These are phyloP conservation scores for Diacarnus erythraeanus DNA, from an alignment of 37 sponge, comb jelly and placozoan genomes.

Conservation along the genomic window DNA sequence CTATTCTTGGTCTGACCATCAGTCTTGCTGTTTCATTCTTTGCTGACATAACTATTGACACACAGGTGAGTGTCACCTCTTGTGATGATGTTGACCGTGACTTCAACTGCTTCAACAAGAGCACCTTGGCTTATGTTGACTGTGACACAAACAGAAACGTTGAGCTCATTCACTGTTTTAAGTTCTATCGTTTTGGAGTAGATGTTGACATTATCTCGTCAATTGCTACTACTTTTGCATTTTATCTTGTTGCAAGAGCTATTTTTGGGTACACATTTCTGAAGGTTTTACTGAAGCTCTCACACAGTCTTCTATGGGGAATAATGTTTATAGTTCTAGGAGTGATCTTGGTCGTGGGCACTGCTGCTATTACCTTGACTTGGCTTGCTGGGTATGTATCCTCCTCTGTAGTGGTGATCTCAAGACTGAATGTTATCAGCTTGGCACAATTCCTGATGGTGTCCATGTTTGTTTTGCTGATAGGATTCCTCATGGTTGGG, in stretches of 20 bases:
- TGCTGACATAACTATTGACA: slow-evolving; percentile 23
- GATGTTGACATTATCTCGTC: slow-evolving; percentile 43
- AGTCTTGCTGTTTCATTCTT: slow-evolving; percentile 29
- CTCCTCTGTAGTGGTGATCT: neutral
- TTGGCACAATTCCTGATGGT: slow-evolving; percentile 20
- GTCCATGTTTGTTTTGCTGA: slow-evolving; percentile 12
- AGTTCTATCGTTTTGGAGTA: slow-evolving; percentile 45
- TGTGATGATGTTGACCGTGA: slow-evolving; percentile 2
- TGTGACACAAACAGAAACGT: slow-evolving; percentile 7
- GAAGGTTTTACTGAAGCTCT: slow-evolving; percentile 43
- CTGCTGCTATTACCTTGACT: neutral
- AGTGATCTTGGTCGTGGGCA: neutral
- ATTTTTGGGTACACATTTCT: slow-evolving; percentile 26
- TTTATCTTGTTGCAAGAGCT: slow-evolving; percentile 35
- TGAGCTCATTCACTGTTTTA: slow-evolving; percentile 46
- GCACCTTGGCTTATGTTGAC: slow-evolving; percentile 24
- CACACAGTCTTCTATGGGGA: slow-evolving; percentile 43
- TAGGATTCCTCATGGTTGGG: slow-evolving; percentile 23
- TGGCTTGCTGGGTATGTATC: slow-evolving; percentile 11
- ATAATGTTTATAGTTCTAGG: slow-evolving; percentile 6
- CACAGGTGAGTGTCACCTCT: slow-evolving; percentile 17
- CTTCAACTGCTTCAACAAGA: slow-evolving; percentile 38
- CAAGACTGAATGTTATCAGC: slow-evolving; percentile 17
- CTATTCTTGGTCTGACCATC: slow-evolving; percentile 14
- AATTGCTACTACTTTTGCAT: slow-evolving; percentile 43